Evolutionary conservation across 2,113 vertebrate genomes (phyloP), one percentile per base, ranked within the genome.

Genomic region (sheep (Ovis aries)): DNA sequence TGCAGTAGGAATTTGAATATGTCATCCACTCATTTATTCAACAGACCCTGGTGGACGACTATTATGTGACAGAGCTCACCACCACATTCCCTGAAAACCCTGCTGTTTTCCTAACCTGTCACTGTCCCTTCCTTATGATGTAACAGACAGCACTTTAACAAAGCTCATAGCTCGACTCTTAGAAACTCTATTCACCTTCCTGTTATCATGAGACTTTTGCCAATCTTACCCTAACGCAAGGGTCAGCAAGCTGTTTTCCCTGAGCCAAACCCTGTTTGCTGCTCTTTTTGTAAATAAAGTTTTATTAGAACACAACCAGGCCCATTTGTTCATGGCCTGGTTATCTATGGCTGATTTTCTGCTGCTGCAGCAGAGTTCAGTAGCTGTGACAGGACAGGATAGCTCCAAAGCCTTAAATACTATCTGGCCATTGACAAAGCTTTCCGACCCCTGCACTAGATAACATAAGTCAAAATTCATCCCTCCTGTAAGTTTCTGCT

Each of bases 381-480:
- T 17, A 67, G 14, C n/a, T 64, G 11, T 84, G 59, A 81, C 3
- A 74, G 15, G 29, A 52, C 17, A 43, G 29, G 6, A 43, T 5
- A 62, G n/a, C 48, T 10, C 85, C 53, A 85, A 84, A 90, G 62
- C 77, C 94, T 95, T 55, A 89, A 84, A 78, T 57, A 77, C 50
- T n/a, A 14, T 27, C 77, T 85, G 55, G 4, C 74, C 82, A 15
- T 71, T 50, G 50, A 12, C 16, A 59, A 93, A 19, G 57, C 52
- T 57, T 78, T 31, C 64, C 23, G 15, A 86, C 33, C 31, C 36
- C 45, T 55, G 55, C 27, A 53, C 36, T 85, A 59, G 21, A 48
- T n/a, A 87, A 74, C 23, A 50, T 55, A 91, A 93, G 33, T 64
- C 40, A 95, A 96, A 97, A 90, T 33, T 89, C 82, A 88, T 82